Evolutionary conservation across 2,113 vertebrate genomes (phyloP), one percentile per base, ranked within the genome.

Genomic region (Microtus oregoni): DNA sequence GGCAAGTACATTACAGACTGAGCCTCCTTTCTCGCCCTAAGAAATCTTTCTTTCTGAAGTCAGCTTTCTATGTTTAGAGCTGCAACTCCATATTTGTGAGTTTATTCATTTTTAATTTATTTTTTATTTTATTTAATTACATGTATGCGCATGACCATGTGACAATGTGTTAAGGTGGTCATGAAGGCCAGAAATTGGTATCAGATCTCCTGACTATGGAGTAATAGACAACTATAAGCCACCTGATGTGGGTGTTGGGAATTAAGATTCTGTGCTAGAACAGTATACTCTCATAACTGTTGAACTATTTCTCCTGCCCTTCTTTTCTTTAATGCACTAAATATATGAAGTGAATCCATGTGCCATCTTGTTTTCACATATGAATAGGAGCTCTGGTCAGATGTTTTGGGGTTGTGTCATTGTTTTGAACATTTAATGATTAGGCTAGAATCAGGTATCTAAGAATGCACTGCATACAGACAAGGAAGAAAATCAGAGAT

Each of bases 1-100:
- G 15, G 24, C 14, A 10, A 67, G 14, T 7, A 20, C 15, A 19
- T 32, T 67, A 85, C 7, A 83, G n/a, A 65, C 8, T 28, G 61
- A 86, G 10, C 28, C 22, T 32, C 6, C 9, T 50, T 17, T 50
- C 28, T 1, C 35, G 17, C 28, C 5, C 15, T 8, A 20, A 5
- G 35, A 50, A 68, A 20, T 22, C 44, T 28, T 90, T 89, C 24
- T 83, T 50, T 95, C 38, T 95, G 82, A 73, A 92, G 75, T 91
- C 28, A 88, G 3, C 22, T 68, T 50, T 65, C 22, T 32, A 15
- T 44, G 17, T 15, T 85, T 35, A 92, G 58, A 92, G 70, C 52
- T 75, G 44, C 35, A 79, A 35, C 30, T 47, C 28, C 28, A 13
- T 44, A 68, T 70, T 73, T 50, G 1, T 67, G 38, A 41, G 6